phyloP scores from a whole-genome alignment of 2,113 vertebrate genomes.

The Tympanuchus pallidicinctus region DNA sequence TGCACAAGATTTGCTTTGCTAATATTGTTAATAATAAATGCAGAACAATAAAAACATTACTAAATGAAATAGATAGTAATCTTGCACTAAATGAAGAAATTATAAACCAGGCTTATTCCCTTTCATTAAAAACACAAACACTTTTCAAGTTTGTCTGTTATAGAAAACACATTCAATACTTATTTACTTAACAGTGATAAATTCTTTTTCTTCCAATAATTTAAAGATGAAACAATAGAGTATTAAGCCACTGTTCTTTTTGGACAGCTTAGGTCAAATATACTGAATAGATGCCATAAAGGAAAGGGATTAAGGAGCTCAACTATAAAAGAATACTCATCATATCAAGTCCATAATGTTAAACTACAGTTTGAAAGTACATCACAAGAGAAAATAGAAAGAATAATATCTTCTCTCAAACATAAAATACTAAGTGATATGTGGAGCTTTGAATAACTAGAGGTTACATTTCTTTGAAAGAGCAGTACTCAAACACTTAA shows the following conservation, averaged over 20 bases:
- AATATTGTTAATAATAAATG: constrained; percentile 17
- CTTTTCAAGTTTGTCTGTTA: constrained; percentile 28
- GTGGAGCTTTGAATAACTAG: not conserved
- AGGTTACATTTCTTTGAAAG: not conserved
- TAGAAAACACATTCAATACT: constrained; percentile 43
- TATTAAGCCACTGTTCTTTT: not conserved
- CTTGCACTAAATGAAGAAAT: constrained; percentile 15
- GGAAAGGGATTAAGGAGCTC: constrained; percentile 39
- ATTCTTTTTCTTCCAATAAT: constrained; percentile 24
- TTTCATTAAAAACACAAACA: constrained; percentile 17
- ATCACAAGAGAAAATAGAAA: not conserved
- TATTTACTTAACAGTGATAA: constrained; percentile 16
- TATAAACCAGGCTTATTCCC: not conserved
- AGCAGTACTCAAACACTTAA: not conserved
- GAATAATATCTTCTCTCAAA: not conserved
- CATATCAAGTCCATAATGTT: not conserved
- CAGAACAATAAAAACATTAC: constrained; percentile 36
- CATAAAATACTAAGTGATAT: not conserved
- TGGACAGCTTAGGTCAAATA: constrained; percentile 33
- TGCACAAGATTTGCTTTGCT: constrained; percentile 28
- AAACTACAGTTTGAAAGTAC: constrained; percentile 11
- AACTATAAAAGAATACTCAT: constrained; percentile 15
- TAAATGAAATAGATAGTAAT: constrained; percentile 42
- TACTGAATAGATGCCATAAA: constrained; percentile 28
- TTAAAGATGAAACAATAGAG: constrained; percentile 28